Conservation (phyloP, 2,797 vertebrate genomes). For the Sebastes steindachneri region DNA sequence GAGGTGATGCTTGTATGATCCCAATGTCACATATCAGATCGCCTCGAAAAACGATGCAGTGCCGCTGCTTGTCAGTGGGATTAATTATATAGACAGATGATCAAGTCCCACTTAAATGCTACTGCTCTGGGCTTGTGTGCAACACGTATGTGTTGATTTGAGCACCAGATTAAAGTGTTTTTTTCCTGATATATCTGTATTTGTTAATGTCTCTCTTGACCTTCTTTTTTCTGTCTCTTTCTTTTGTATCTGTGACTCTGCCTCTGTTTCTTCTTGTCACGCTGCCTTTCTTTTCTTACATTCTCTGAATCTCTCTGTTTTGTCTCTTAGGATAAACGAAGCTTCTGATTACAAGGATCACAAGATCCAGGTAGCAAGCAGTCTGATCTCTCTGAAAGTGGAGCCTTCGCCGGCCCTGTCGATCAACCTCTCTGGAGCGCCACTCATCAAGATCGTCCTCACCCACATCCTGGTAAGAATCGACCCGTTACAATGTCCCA, state of each 20-base stretch:
- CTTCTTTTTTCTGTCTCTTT: background rate
- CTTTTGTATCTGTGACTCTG: background rate
- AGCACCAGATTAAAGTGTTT: background rate
- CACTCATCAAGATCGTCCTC: constrained; percentile 91
- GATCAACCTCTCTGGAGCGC: constrained; percentile 88
- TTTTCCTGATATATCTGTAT: background rate
- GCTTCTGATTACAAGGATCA: constrained; percentile 83
- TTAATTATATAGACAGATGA: constrained; percentile 43
- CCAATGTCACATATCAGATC: constrained; percentile 54
- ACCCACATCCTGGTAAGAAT: constrained; percentile 89
- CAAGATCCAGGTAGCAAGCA: constrained; percentile 88
- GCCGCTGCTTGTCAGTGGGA: constrained; percentile 41
- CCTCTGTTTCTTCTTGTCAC: background rate
- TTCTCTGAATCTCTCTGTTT: background rate
- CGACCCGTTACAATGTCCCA: too few species aligned
- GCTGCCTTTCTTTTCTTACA: background rate
- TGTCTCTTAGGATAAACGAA: constrained; percentile 82
- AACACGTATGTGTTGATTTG: constrained; percentile 31
- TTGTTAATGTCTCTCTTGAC: background rate
- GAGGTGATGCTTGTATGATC: constrained; percentile 45
- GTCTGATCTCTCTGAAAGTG: constrained; percentile 93
- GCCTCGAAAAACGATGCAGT: constrained; percentile 31
- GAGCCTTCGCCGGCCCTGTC: constrained; percentile 88
- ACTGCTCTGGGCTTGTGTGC: constrained; percentile 38
- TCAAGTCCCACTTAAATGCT: constrained; percentile 56